phyloP scores from a whole-genome alignment of 2,888 invertebrate species.

The Saturnia pavonia region DNA sequence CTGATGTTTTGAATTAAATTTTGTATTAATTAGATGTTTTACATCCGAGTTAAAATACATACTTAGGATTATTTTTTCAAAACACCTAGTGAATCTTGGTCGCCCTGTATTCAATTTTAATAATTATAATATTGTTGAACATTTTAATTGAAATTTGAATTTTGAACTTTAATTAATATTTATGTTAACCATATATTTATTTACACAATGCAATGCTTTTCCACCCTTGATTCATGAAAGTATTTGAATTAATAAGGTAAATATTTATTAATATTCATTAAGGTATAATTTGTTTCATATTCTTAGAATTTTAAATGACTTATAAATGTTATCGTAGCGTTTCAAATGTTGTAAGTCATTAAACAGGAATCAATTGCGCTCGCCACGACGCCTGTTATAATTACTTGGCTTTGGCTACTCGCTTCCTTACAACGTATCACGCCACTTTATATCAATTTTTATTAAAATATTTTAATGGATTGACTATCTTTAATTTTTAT shows the following conservation, averaged over 20 bases:
- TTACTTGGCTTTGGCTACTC: background rate
- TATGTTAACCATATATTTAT: no score
- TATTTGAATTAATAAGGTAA: background rate
- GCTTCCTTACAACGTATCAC: background rate
- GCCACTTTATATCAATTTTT: background rate
- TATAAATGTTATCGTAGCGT: slow-evolving; percentile 48
- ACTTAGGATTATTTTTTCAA: no score
- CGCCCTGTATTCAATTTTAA: background rate
- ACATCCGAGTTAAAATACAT: no score
- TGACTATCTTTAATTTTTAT: no score
- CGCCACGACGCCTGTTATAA: background rate
- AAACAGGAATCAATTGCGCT: slow-evolving; percentile 23
- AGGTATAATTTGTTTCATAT: slow-evolving; percentile 24
- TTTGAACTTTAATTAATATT: no score
- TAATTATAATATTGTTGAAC: background rate
- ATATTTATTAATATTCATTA: background rate
- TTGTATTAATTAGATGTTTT: no score
- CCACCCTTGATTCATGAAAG: background rate
- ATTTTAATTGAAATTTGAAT: background rate
- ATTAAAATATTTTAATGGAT: no score
- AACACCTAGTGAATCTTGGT: no score
- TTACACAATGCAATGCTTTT: background rate
- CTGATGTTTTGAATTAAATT: no score
- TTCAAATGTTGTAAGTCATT: slow-evolving; percentile 46
- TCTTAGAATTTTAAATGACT: slow-evolving; percentile 43